These are phyloP conservation scores for Onchidella celtica DNA, from an alignment of 2,888 invertebrate genomes.

Conservation along the genomic window DNA sequence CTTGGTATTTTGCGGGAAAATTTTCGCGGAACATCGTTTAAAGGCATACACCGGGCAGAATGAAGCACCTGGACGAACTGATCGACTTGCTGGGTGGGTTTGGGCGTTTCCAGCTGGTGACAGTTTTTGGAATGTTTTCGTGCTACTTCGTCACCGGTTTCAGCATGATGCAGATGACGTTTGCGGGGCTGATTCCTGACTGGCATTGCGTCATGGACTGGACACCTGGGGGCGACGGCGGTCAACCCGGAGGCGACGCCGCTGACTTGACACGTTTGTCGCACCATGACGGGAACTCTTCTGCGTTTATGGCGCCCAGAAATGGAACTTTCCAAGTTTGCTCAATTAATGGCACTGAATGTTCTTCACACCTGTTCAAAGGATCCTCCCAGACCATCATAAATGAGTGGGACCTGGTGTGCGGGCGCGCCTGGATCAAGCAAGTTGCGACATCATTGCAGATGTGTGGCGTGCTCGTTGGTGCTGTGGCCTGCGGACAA, in stretches of 20 bases:
- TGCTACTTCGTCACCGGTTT: not conserved
- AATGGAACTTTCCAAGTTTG: not conserved
- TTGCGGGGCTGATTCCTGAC: conserved; percentile 20
- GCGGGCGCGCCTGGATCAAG: conserved; percentile 63
- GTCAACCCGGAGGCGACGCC: not conserved
- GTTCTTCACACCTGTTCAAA: not conserved
- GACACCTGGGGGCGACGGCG: not conserved
- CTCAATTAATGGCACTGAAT: conserved; percentile 13
- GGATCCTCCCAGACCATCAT: not conserved
- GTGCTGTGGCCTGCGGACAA: conserved; percentile 73
- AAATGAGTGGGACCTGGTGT: conserved; percentile 72
- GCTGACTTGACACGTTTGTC: not conserved
- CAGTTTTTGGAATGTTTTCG: not conserved
- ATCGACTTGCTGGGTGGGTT: not conserved
- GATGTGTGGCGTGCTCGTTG: conserved; percentile 74
- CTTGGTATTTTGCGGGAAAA: too few relatives aligned
- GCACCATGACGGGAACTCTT: too few relatives aligned
- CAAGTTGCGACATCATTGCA: conserved; percentile 71
- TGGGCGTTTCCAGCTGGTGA: conserved; percentile 23
- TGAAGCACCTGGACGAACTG: not conserved
- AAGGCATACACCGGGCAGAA: too few relatives aligned
- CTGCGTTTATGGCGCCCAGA: too few relatives aligned
- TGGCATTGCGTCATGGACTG: conserved; percentile 4
- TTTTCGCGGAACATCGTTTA: too few relatives aligned
- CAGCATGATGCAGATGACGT: conserved; percentile 26